These are phyloP conservation scores for Anolis apletophallus DNA, from an alignment of 2,797 vertebrate genomes.

Conservation along the genomic window DNA sequence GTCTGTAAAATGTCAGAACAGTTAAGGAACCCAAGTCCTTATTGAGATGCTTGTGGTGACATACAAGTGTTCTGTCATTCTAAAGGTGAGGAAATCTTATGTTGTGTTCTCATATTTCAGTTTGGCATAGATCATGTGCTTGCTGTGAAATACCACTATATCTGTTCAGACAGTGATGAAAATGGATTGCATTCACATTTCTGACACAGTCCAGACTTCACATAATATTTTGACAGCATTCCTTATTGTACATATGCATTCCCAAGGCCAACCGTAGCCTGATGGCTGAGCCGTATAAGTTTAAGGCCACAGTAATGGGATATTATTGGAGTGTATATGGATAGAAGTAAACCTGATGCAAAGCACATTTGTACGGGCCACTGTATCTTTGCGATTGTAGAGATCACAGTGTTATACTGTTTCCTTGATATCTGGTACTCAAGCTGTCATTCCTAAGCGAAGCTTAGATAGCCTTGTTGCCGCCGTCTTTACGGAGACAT, in stretches of 20 bases:
- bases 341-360: background rate
- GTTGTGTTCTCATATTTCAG: background rate
- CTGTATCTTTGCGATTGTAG: background rate
- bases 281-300: background rate
- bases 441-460: background rate
- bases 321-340: background rate
- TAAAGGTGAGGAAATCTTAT: background rate
- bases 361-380: background rate
- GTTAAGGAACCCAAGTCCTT: background rate
- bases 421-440: constrained; percentile 14
- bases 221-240: background rate
- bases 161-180: background rate
- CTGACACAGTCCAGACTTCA: background rate
- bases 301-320: background rate
- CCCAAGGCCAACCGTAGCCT: background rate
- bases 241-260: background rate
- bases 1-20: background rate
- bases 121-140: background rate
- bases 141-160: background rate
- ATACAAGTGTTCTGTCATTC: background rate
- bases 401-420: background rate
- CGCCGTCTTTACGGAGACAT: constrained; percentile 21
- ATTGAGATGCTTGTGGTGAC: background rate
- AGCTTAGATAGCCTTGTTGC: background rate
- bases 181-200: background rate